These are phyloP conservation scores for Drosophila sp. DNA, from an alignment of 1,140 invertebrate species.

Conservation along the genomic window DNA sequence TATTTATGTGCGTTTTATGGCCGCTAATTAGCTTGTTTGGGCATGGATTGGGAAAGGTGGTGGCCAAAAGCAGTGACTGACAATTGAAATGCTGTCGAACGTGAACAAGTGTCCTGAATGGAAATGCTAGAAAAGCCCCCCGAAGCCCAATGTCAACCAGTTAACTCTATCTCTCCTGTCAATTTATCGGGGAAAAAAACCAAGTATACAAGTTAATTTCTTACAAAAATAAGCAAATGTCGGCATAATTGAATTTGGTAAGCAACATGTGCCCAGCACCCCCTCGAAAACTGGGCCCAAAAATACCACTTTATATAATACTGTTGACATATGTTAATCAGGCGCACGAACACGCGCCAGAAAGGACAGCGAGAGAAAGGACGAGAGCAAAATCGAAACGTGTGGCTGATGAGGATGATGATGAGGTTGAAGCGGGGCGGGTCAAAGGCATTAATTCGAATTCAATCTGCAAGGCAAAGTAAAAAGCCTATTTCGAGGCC, in stretches of 20 bases:
- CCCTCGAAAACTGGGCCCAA: slow-evolving; percentile 44
- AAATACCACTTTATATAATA: slow-evolving; percentile 82
- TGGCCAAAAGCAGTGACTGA: neutral
- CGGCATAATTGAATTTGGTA: slow-evolving; percentile 73
- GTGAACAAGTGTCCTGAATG: neutral
- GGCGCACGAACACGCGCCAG: slow-evolving; percentile 77
- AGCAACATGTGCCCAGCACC: slow-evolving; percentile 43
- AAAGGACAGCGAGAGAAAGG: slow-evolving; percentile 22
- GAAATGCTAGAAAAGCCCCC: neutral
- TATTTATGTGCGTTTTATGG: slow-evolving; percentile 79
- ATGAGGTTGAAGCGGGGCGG: slow-evolving; percentile 63
- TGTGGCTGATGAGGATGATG: slow-evolving; percentile 50
- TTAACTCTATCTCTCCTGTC: neutral
- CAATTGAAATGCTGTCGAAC: no score
- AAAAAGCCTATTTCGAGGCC: slow-evolving; percentile 77
- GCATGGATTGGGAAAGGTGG: neutral
- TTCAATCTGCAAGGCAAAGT: slow-evolving; percentile 80
- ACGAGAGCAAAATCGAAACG: slow-evolving; percentile 41
- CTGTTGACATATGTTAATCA: slow-evolving; percentile 83
- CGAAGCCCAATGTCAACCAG: neutral
- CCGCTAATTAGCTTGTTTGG: slow-evolving; percentile 68
- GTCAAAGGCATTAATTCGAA: slow-evolving; percentile 83
- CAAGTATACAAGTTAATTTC: slow-evolving; percentile 71
- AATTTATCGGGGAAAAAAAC: neutral
- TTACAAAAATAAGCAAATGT: slow-evolving; percentile 75